phyloP scores from a whole-genome alignment of 2,797 vertebrate species.

The Phalanger gymnotis region DNA sequence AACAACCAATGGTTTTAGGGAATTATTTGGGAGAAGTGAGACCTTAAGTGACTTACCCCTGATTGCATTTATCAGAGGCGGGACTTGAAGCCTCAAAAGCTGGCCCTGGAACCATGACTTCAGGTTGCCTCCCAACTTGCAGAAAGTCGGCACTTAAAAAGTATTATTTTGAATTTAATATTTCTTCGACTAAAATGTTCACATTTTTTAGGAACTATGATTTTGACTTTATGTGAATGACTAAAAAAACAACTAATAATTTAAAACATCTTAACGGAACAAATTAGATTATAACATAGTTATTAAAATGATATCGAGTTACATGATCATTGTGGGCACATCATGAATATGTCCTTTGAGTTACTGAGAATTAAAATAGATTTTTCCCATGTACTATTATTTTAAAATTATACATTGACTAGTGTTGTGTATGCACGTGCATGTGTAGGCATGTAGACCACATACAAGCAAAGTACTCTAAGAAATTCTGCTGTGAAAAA shows the following conservation, averaged over 20 bases:
- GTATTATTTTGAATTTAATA: background rate
- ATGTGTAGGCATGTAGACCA: background rate
- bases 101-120: background rate
- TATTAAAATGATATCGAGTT: background rate
- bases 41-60: background rate
- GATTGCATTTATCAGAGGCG: background rate
- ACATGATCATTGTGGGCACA: background rate
- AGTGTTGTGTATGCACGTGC: background rate
- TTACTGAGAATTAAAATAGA: background rate
- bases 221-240: background rate
- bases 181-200: background rate
- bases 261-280: background rate
- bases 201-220: background rate
- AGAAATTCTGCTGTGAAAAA: background rate
- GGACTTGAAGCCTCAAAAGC: background rate
- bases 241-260: background rate
- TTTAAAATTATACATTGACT: background rate
- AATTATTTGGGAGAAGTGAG: background rate
- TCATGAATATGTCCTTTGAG: background rate
- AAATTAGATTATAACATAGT: background rate
- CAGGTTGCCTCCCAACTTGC: background rate
- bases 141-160: background rate
- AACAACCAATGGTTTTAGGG: background rate
- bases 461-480: background rate
- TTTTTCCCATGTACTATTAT: background rate